phyloP scores from a whole-genome alignment of 2,797 vertebrate genomes.

The Syngnathus acus region DNA sequence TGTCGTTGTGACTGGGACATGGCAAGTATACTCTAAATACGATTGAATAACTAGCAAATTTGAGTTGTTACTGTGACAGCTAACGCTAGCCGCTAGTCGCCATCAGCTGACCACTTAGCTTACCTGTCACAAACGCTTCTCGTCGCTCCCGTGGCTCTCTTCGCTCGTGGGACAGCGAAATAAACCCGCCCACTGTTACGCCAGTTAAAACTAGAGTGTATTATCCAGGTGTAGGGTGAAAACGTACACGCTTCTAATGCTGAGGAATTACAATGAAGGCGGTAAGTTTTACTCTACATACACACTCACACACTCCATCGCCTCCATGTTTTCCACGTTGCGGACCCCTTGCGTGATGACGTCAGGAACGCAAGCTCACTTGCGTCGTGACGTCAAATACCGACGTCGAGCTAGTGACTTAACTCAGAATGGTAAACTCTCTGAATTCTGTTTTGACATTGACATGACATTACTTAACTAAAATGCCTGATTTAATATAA shows the following conservation, averaged over 20 bases:
- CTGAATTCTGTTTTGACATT: too few species aligned
- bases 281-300: slow-evolving; percentile 37
- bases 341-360: slow-evolving; percentile 50
- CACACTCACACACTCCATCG: slow-evolving; percentile 25
- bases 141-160: slow-evolving; percentile 21
- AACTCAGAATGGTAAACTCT: too few species aligned
- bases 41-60: not conserved
- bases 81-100: slow-evolving; percentile 29
- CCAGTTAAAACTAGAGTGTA: not conserved
- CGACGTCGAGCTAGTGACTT: not conserved
- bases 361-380: slow-evolving; percentile 5
- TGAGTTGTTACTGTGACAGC: slow-evolving; percentile 6
- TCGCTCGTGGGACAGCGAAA: not conserved
- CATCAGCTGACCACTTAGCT: slow-evolving; percentile 55
- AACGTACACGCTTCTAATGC: not conserved
- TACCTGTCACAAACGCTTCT: slow-evolving; percentile 62
- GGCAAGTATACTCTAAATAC: not conserved
- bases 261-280: slow-evolving; percentile 9
- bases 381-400: slow-evolving; percentile 43
- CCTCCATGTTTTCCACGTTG: slow-evolving; percentile 66
- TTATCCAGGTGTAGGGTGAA: not conserved
- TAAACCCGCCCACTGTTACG: not conserved
- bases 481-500: not conserved
- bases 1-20: not conserved
- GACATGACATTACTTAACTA: too few species aligned